Percentiles rank a stretch among this genome's conserved stretches.
These are phyloP conservation scores for Pyrocoelia pectoralis DNA, from an alignment of 2,888 invertebrate species.

Conservation along the genomic window DNA sequence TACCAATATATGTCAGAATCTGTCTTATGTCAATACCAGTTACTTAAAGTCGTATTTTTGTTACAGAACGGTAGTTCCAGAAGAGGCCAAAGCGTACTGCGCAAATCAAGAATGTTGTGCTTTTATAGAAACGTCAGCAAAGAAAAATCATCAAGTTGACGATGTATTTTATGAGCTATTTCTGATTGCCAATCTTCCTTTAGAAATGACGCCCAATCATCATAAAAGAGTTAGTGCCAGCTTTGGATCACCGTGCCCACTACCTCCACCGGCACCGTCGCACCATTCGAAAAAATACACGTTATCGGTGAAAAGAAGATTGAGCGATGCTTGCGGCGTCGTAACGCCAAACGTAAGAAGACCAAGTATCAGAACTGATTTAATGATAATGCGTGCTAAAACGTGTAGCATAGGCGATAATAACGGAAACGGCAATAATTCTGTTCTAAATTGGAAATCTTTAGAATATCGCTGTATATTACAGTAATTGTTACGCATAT, in stretches of 20 bases:
- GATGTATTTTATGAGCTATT: slow-evolving; percentile 87
- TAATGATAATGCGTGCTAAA: slow-evolving; percentile 87
- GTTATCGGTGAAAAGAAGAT: slow-evolving; percentile 79
- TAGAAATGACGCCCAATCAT: slow-evolving; percentile 90
- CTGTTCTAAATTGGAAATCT: slow-evolving; percentile 47
- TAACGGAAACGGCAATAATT: slow-evolving; percentile 63
- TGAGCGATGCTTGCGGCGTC: slow-evolving; percentile 89
- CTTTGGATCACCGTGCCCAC: slow-evolving; percentile 78
- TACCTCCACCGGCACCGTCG: slow-evolving; percentile 73
- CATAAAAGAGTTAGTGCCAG: slow-evolving; percentile 81
- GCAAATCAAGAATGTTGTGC: slow-evolving; percentile 80
- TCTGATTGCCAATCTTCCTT: slow-evolving; percentile 80
- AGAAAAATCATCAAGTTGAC: slow-evolving; percentile 81
- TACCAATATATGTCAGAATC: too few species aligned
- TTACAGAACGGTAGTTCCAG: slow-evolving; percentile 75
- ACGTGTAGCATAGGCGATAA: slow-evolving; percentile 77
- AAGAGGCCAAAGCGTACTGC: slow-evolving; percentile 81
- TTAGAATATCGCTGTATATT: slow-evolving; percentile 50
- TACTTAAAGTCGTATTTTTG: too few species aligned
- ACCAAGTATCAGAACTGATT: slow-evolving; percentile 87
- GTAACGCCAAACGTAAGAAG: slow-evolving; percentile 88
- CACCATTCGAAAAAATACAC: slow-evolving; percentile 75
- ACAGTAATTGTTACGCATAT: slow-evolving; percentile 42
- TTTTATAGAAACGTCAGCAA: slow-evolving; percentile 85
- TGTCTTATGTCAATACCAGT: too few species aligned